Evolutionary conservation across 2,797 vertebrate species (phyloP), one percentile per base, ranked within the genome.

Genomic region (Mus spretus): DNA sequence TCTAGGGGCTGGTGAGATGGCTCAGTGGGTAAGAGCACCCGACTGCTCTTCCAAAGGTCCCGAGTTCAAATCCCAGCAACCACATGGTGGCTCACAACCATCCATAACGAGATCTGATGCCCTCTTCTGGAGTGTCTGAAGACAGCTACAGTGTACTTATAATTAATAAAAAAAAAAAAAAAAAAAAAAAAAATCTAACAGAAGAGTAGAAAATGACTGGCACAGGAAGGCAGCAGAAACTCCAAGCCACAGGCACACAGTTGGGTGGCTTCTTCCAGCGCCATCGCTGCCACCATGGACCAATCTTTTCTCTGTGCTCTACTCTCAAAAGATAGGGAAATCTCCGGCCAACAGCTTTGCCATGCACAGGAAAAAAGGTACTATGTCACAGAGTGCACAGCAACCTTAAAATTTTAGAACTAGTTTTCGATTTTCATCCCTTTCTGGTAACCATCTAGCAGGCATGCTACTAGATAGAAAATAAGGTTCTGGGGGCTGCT

Each of bases 381-480:
- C 67, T 70, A 70, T 50, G 37, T 67, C 72, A 61, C 63, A 92
- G 53, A 82, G 57, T 20, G 15, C 20, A 34, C 7, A 50, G 10
- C 85, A 81, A 93, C 6, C 72, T 40, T 70, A 2, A 20, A 86
- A 84, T 77, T 91, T 85, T 34, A 75, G 94, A 90, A 72, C 15
- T 79, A 61, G 34, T 94, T 59, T 26, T 65, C 74, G 85, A 2
- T 89, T 91, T 89, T 89, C 24, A 93, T n/a, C 22, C 26, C 81
- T 75, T 91, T 95, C 55, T 94, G 67, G 65, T 74, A 91, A 93
- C 19, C 19, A 90, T 31, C 44, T 28, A 78, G 24, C 44, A 50
- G 44, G 74, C 24, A 31, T 31, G 75, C 44, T 77, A 77, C 12
- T 40, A 47, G 26, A 44, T 3, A 44, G 44, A 5, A 44, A 44